Base-by-base conservation (phyloP, 2,113 vertebrate genomes). In the Pomatorhinus ruficollis region DNA sequence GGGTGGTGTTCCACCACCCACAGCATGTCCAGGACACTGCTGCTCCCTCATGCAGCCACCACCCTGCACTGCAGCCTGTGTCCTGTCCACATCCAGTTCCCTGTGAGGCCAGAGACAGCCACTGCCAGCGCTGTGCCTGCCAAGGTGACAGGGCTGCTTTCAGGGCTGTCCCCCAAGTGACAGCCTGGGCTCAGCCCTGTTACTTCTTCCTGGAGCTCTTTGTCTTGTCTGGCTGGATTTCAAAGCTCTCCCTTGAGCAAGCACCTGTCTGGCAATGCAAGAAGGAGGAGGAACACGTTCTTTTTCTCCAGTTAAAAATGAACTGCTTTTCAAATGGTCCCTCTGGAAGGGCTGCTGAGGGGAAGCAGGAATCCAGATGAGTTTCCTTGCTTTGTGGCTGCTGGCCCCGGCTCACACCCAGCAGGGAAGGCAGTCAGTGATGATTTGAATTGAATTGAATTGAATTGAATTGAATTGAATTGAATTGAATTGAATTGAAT, bases 71-170 rank as follows among this genome's bases (percentile, higher is more conserved):
- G 28, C 6, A 5, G 37, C 40, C 60, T 3, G 1, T 13, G 25
- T 74, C 24, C 27, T 6, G 4, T 12, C 27, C 0, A 0, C 25
- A 22, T 42, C 42, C 69, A 1, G 0, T 24, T 49, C 28, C 37
- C 28, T 3, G 2, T 17, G 21, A 39, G 84, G 35, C 66, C 66
- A 35, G 23, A 23, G 52, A 13, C 12, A 40, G 8, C 45, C 37
- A 8, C 1, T 39, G 1, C 7, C 39, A 49, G 33, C 1, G 0
- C 28, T 37, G 23, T 39, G 66, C 61, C 66, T 61, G 35, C 45
- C 28, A 19, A 42, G 33, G 49, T 6, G 3, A 28, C 1, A 2
- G 53, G 35, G 76, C 33, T 27, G 54, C 24, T 81, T 18, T 22
- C 17, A 24, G 50, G n/a, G 24, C 50, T 72, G 4, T 61, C 37